A percentile compares a stretch with the other conserved stretches of the same genome.
phyloP scores from a whole-genome alignment of 1,140 invertebrate species.

The Drosophila biarmipes region DNA sequence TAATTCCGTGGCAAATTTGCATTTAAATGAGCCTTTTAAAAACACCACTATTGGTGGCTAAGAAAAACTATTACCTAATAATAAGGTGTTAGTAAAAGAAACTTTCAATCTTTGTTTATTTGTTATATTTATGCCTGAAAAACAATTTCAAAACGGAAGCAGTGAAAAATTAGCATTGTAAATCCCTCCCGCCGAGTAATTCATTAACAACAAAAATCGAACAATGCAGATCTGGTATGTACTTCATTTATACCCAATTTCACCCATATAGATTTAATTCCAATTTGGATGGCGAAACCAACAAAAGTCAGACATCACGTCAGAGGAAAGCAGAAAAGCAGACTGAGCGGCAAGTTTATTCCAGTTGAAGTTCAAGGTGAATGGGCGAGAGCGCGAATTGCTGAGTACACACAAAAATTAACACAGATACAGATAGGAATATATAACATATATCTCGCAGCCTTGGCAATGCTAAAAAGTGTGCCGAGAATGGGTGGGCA shows the following conservation, averaged over 20 bases:
- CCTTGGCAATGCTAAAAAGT: conserved; percentile 38
- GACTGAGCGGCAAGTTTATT: conserved; percentile 71
- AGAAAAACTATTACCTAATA: not conserved
- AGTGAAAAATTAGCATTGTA: conserved; percentile 49
- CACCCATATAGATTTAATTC: conserved; percentile 34
- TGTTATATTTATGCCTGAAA: no score
- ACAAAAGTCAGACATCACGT: conserved; percentile 39
- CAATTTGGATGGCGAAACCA: conserved; percentile 45
- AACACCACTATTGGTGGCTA: not conserved
- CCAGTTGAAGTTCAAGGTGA: conserved; percentile 79
- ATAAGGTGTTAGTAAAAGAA: not conserved
- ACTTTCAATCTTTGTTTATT: not conserved
- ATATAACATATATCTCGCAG: conserved; percentile 24
- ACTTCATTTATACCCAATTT: conserved; percentile 37
- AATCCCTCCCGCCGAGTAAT: conserved; percentile 1
- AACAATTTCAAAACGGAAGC: conserved; percentile 45
- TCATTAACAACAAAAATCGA: not conserved
- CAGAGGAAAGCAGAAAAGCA: conserved; percentile 40
- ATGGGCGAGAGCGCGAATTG: conserved; percentile 50
- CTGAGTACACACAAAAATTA: conserved; percentile 51
- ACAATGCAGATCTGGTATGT: conserved; percentile 27
- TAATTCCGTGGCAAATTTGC: not conserved
- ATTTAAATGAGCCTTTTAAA: conserved; percentile 2
- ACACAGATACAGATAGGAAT: conserved; percentile 19
- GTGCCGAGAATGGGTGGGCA: conserved; percentile 8